These are phyloP conservation scores for Hemiprocne comata DNA, from an alignment of 2,113 vertebrate genomes.

Conservation along the genomic window DNA sequence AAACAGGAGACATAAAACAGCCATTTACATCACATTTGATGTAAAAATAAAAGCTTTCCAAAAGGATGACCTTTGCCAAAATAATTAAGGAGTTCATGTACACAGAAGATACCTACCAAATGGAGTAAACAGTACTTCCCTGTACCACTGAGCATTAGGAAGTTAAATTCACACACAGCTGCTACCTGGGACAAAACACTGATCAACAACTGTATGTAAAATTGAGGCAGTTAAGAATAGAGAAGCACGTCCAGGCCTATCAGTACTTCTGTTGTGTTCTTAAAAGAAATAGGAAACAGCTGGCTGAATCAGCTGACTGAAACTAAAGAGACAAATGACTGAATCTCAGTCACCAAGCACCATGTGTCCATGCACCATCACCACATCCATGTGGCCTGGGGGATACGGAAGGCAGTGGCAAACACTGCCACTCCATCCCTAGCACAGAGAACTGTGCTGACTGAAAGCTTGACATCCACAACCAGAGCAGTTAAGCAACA, in stretches of 20 bases:
- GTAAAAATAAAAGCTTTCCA: neutral
- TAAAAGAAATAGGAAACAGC: neutral
- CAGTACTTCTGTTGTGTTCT: neutral
- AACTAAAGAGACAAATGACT: neutral
- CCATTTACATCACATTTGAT: neutral
- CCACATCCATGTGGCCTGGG: neutral
- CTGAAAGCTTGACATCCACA: neutral
- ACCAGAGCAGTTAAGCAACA: neutral
- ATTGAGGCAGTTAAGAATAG: neutral
- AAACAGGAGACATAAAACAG: neutral
- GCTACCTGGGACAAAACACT: neutral
- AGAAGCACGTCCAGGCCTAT: neutral
- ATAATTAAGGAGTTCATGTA: neutral
- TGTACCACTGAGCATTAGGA: neutral
- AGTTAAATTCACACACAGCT: neutral
- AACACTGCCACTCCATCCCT: neutral
- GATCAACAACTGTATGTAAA: neutral
- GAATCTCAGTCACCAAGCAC: neutral
- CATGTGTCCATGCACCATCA: neutral
- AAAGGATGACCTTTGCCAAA: neutral
- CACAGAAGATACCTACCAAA: neutral
- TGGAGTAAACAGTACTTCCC: neutral
- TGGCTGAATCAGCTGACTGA: neutral
- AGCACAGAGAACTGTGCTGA: neutral
- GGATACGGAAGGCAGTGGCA: neutral